A percentile compares a stretch with the other conserved stretches of the same genome.
phyloP scores from a whole-genome alignment of 1,140 invertebrate species.

The Megalonaias nervosa region DNA sequence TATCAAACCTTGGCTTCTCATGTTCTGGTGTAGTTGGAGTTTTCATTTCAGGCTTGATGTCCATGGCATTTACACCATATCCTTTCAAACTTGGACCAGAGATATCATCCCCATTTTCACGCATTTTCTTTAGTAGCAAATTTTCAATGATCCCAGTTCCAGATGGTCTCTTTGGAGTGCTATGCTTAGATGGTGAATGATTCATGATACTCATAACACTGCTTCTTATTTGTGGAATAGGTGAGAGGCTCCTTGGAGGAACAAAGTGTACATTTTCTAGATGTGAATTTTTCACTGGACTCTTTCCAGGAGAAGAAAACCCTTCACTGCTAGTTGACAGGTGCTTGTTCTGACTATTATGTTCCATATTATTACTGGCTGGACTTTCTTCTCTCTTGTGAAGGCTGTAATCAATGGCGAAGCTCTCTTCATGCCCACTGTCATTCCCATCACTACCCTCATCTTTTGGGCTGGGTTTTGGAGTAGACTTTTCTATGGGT shows the following conservation, averaged over 20 bases:
- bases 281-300: constrained; percentile 26
- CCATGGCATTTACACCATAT: constrained; percentile 19
- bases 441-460: constrained; percentile 42
- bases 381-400: constrained; percentile 82
- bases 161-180: constrained; percentile 42
- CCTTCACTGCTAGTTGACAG: constrained; percentile 33
- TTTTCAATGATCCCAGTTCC: constrained; percentile 51
- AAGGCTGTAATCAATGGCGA: constrained; percentile 72
- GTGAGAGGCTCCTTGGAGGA: constrained; percentile 30
- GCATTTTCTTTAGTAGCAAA: constrained; percentile 60
- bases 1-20: constrained; percentile 19
- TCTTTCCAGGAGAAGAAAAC: constrained; percentile 40
- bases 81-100: constrained; percentile 35
- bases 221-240: constrained; percentile 32
- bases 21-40: constrained; percentile 4
- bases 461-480: constrained; percentile 16
- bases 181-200: constrained; percentile 37
- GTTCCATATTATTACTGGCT: constrained; percentile 73
- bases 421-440: constrained; percentile 43
- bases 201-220: constrained; percentile 32
- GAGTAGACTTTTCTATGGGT: constrained; percentile 5
- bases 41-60: constrained; percentile 28
- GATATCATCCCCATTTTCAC: constrained; percentile 49
- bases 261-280: constrained; percentile 15
- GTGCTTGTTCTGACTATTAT: constrained; percentile 28